phyloP scores from a whole-genome alignment of 2,888 invertebrate species.

The Plagodis dolabraria region DNA sequence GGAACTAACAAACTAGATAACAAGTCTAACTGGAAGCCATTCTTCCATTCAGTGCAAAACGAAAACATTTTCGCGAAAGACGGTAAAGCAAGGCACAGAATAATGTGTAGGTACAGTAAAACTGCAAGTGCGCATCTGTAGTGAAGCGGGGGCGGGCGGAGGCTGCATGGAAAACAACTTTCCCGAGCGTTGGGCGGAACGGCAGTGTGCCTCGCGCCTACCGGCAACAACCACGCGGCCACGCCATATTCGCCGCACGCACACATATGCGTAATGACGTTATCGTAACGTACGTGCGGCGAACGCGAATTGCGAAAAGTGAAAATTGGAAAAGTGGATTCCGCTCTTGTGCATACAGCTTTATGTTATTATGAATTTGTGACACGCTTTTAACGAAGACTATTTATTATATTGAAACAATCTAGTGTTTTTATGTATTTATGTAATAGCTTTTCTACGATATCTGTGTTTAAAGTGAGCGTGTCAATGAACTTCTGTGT shows the following conservation, averaged over 20 bases:
- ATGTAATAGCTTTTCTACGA: slow-evolving; percentile 3
- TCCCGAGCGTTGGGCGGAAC: slow-evolving; percentile 56
- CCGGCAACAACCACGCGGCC: slow-evolving; percentile 49
- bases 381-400: slow-evolving; percentile 9
- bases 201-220: slow-evolving; percentile 73
- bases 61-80: slow-evolving; percentile 23
- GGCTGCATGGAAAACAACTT: slow-evolving; percentile 73
- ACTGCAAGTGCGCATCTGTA: slow-evolving; percentile 76
- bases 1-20: slow-evolving; percentile 18
- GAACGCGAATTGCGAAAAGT: slow-evolving; percentile 38
- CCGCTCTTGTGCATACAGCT: slow-evolving; percentile 24
- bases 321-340: slow-evolving; percentile 39
- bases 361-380: slow-evolving; percentile 26
- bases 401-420: not conserved
- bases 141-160: slow-evolving; percentile 59
- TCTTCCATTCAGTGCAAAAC: slow-evolving; percentile 11
- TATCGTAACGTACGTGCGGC: slow-evolving; percentile 32
- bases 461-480: slow-evolving; percentile 18
- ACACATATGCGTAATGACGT: slow-evolving; percentile 32
- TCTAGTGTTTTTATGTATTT: slow-evolving; percentile 4
- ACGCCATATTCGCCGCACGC: slow-evolving; percentile 39
- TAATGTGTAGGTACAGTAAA: slow-evolving; percentile 44
- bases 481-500: slow-evolving; percentile 4
- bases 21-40: slow-evolving; percentile 13
- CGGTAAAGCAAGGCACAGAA: slow-evolving; percentile 13